Evolutionary conservation across 2,888 invertebrate genomes (phyloP).

Genomic region (Anticlea derivata): DNA sequence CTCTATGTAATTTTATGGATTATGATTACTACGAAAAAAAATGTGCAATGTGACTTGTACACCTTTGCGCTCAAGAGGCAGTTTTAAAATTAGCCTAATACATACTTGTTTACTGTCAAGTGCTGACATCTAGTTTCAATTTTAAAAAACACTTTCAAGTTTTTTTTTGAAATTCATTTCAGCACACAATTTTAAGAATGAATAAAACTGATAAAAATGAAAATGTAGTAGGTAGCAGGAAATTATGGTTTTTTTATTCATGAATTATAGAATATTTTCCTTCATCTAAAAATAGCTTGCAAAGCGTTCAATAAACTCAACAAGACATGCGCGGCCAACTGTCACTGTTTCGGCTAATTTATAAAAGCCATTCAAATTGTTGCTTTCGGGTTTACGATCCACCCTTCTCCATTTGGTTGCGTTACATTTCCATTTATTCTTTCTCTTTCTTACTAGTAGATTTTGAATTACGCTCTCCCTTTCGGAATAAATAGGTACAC

Average conservation of each 20-base stretch:
- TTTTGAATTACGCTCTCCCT: constrained; percentile 42
- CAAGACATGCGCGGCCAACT: constrained; percentile 78
- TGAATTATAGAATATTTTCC: not conserved
- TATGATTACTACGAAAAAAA: too few relatives aligned
- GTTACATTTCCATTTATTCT: constrained; percentile 38
- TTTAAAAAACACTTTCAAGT: not conserved
- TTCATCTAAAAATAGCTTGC: constrained; percentile 65
- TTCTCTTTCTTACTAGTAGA: constrained; percentile 44
- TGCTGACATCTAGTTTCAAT: constrained; percentile 41
- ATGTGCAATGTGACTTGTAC: not conserved
- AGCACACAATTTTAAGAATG: too few relatives aligned
- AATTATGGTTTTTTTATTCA: too few relatives aligned
- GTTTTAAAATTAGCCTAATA: not conserved
- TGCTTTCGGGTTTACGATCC: constrained; percentile 26
- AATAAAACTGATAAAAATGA: too few relatives aligned
- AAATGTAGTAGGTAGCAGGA: too few relatives aligned
- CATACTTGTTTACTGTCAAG: constrained; percentile 1
- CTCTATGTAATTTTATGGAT: too few relatives aligned
- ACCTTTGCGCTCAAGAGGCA: not conserved
- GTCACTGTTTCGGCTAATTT: constrained; percentile 40
- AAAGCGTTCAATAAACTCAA: constrained; percentile 76
- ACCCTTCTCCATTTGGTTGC: constrained; percentile 46
- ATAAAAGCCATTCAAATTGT: constrained; percentile 14
- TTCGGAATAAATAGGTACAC: constrained; percentile 49
- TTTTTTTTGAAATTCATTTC: too few relatives aligned